These are phyloP conservation scores for Nestor notabilis DNA, from an alignment of 2,113 vertebrate genomes.

Conservation along the genomic window DNA sequence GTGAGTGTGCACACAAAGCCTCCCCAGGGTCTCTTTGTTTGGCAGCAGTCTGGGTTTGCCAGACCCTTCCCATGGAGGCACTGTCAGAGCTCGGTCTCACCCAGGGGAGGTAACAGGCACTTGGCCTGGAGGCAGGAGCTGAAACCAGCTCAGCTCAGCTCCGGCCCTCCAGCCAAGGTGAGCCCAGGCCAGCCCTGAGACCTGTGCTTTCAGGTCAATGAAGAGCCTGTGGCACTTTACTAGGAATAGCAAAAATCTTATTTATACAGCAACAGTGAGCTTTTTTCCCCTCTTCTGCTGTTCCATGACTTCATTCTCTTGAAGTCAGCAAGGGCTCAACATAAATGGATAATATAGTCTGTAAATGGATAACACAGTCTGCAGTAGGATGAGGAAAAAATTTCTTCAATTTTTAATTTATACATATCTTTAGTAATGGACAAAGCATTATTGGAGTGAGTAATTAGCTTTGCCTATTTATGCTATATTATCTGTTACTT, in stretches of 20 bases:
- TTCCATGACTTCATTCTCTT: neutral
- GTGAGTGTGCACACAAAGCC: fast-evolving
- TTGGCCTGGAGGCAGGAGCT: fast-evolving
- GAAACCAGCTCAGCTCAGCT: neutral
- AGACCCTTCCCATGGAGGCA: neutral
- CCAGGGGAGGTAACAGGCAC: neutral
- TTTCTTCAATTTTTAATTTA: slow-evolving; percentile 1
- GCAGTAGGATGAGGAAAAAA: neutral
- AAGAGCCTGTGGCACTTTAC: too few relatives aligned
- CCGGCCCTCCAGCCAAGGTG: fast-evolving
- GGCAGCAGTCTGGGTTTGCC: neutral
- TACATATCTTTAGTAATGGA: neutral
- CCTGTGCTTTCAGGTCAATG: neutral
- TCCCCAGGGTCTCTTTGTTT: neutral
- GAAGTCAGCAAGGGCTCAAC: neutral
- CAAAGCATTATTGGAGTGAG: neutral
- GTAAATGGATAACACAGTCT: too few relatives aligned
- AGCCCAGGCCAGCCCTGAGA: neutral
- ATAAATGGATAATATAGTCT: neutral
- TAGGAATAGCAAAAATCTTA: neutral
- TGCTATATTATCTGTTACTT: neutral
- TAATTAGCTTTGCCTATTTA: neutral
- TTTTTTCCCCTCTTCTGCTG: neutral
- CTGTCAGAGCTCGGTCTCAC: neutral
- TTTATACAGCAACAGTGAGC: neutral